A percentile compares a stretch with the other conserved stretches of the same genome.
Conservation (phyloP, 2,797 vertebrate genomes). For the Spheniscus humboldti region DNA sequence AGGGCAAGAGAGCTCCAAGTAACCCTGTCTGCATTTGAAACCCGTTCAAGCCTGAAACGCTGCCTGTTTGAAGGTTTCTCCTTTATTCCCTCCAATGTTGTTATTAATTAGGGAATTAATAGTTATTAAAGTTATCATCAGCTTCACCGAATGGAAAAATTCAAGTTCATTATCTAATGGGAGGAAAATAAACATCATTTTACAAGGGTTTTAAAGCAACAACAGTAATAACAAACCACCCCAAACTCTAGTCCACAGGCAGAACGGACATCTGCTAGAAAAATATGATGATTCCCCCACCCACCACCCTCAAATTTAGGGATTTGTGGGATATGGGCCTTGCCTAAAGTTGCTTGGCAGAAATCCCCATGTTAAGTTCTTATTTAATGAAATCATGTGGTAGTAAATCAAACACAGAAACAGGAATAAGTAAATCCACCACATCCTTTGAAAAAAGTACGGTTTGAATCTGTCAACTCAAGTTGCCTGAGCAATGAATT, state of each 20-base stretch:
- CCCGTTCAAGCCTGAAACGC: not conserved
- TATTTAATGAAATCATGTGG: conserved; percentile 73
- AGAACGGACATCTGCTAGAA: conserved; percentile 61
- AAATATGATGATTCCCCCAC: conserved; percentile 44
- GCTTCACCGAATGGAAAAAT: conserved; percentile 9
- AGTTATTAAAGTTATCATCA: conserved; percentile 1
- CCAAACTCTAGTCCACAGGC: conserved; percentile 6
- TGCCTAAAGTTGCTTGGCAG: conserved; percentile 63
- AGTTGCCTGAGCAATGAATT: conserved; percentile 43
- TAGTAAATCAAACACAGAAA: conserved; percentile 73
- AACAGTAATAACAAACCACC: not conserved
- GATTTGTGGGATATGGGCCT: conserved; percentile 57
- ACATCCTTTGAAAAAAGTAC: conserved; percentile 64
- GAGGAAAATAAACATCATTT: conserved; percentile 47
- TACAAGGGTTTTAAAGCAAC: conserved; percentile 2
- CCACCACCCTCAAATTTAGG: conserved; percentile 57
- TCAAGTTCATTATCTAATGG: conserved; percentile 31
- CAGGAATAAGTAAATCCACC: conserved; percentile 66
- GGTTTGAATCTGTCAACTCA: not conserved
- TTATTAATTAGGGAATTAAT: conserved; percentile 18
- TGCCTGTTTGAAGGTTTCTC: not conserved
- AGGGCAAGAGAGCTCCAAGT: not conserved
- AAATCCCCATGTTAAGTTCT: conserved; percentile 44
- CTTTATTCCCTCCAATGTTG: not conserved
- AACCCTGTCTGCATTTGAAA: not conserved